Evolutionary conservation across 2,113 vertebrate species (phyloP).

Genomic region (Leucopternis melanops): DNA sequence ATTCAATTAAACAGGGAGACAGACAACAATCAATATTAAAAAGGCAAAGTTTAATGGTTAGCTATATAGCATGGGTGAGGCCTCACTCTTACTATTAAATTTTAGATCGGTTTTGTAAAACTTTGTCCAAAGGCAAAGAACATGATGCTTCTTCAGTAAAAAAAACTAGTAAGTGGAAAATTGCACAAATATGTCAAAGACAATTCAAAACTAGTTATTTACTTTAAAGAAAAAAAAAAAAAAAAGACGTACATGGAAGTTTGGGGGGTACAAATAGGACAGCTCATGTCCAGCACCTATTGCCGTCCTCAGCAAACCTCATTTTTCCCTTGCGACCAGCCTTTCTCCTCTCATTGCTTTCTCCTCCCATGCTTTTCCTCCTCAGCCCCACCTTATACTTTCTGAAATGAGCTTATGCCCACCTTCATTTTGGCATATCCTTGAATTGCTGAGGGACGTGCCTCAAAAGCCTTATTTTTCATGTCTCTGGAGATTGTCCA

Average conservation of each 20-base stretch:
- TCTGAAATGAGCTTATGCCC: background rate
- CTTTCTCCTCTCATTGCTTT: background rate
- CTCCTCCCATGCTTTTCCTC: background rate
- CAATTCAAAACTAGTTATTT: background rate
- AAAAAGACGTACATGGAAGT: background rate
- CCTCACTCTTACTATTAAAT: background rate
- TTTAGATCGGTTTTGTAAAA: background rate
- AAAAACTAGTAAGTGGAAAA: background rate
- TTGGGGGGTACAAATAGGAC: background rate
- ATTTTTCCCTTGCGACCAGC: background rate
- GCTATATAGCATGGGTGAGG: background rate
- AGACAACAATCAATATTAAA: background rate
- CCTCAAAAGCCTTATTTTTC: background rate
- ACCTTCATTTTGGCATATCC: background rate
- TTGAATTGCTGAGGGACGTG: background rate
- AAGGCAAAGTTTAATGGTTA: background rate
- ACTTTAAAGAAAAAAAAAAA: background rate
- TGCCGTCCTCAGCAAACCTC: background rate
- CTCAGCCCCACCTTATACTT: background rate
- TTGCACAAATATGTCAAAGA: background rate
- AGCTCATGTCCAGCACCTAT: background rate
- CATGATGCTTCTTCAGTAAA: background rate
- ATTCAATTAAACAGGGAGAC: background rate
- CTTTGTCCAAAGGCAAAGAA: background rate
- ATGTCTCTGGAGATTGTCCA: background rate